phyloP scores from a whole-genome alignment of 2,797 vertebrate genomes.

The Hydrocynus forskahlii region DNA sequence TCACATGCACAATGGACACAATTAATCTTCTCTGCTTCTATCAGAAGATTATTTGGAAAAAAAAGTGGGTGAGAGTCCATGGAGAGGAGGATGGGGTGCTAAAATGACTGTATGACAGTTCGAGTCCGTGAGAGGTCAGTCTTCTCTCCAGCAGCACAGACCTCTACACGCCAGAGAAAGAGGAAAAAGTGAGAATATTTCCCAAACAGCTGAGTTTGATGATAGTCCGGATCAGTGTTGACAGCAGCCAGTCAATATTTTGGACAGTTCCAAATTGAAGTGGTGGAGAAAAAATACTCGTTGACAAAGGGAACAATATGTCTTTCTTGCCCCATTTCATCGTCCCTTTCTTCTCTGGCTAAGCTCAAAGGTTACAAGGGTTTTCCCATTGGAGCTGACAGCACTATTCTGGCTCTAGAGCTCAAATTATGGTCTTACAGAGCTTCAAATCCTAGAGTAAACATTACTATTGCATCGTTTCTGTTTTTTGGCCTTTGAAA shows the following conservation, averaged over 20 bases:
- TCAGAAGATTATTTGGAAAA: constrained; percentile 73
- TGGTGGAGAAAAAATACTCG: constrained; percentile 46
- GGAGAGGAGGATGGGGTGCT: constrained; percentile 28
- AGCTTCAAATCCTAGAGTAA: not conserved
- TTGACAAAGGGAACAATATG: constrained; percentile 63
- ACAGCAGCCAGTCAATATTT: constrained; percentile 58
- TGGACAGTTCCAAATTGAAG: constrained; percentile 53
- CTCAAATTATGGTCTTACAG: constrained; percentile 53
- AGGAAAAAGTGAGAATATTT: constrained; percentile 42
- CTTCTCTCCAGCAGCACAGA: constrained; percentile 37
- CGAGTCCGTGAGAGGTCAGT: constrained; percentile 40
- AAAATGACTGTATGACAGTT: constrained; percentile 17
- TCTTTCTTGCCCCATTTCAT: constrained; percentile 56
- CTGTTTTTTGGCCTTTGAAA: too few species aligned
- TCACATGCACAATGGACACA: constrained; percentile 84
- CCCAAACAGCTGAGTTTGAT: constrained; percentile 43
- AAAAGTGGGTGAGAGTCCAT: constrained; percentile 22
- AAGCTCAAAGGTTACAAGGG: constrained; percentile 32
- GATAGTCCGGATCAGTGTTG: constrained; percentile 50
- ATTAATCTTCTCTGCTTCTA: constrained; percentile 83
- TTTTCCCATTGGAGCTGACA: constrained; percentile 21
- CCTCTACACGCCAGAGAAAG: constrained; percentile 28
- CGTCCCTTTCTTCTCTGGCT: constrained; percentile 37
- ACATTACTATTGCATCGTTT: too few species aligned
- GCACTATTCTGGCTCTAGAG: constrained; percentile 34